These are phyloP conservation scores for Patiria miniata DNA, from an alignment of 35 echinoderm and acorn worm species.

Conservation along the genomic window DNA sequence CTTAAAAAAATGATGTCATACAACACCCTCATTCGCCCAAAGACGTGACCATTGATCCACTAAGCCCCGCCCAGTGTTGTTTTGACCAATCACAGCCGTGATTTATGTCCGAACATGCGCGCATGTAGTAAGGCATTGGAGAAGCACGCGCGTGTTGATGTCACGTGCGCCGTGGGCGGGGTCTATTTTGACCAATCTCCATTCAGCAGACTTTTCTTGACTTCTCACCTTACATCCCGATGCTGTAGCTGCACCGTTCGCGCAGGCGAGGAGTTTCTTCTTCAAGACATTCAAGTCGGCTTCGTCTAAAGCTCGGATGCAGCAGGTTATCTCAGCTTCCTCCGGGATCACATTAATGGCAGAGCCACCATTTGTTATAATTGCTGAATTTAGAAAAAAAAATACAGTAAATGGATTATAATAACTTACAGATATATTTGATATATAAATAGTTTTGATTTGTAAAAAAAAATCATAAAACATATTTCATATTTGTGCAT, in stretches of 20 bases:
- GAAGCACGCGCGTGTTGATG: too few relatives aligned
- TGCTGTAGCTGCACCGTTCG: constrained; percentile 69
- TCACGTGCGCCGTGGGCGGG: too few relatives aligned
- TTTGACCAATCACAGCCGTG: too few relatives aligned
- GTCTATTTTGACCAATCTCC: too few relatives aligned
- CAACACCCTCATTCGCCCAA: too few relatives aligned
- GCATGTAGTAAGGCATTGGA: not conserved
- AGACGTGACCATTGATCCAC: too few relatives aligned
- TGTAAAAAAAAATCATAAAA: not conserved
- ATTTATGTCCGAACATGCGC: too few relatives aligned
- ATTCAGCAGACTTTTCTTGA: not conserved
- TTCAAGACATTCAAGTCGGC: constrained; percentile 50
- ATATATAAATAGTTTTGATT: not conserved
- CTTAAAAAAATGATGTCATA: too few relatives aligned
- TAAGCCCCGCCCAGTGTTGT: too few relatives aligned
- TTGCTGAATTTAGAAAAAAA: not conserved
- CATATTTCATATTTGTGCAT: not conserved
- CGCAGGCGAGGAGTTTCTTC: constrained; percentile 61
- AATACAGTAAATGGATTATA: too few relatives aligned
- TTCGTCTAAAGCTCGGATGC: constrained; percentile 56
- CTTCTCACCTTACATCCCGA: constrained; percentile 76
- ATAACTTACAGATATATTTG: not conserved
- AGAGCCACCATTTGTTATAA: constrained; percentile 51
- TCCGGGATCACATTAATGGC: constrained; percentile 78
- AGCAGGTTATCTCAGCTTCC: constrained; percentile 66